Evolutionary conservation across 2,888 invertebrate genomes (phyloP).

Genomic region (Scaptomyza reducta): DNA sequence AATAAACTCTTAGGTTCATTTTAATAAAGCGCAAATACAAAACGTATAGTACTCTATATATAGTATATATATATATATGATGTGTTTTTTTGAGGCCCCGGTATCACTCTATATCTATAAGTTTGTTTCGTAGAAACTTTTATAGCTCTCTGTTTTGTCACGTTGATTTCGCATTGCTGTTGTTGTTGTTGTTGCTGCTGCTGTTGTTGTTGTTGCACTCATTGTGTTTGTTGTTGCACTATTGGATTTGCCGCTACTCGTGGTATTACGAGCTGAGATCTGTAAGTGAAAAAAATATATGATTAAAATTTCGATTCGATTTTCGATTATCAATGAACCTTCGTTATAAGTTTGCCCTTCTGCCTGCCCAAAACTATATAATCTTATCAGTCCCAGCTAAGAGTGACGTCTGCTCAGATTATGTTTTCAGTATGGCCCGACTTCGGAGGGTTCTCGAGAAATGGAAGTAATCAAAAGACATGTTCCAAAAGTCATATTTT

Average conservation of each 20-base stretch:
- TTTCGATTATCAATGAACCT: neutral
- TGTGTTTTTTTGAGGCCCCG: slow-evolving; percentile 11
- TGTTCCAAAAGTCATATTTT: slow-evolving; percentile 42
- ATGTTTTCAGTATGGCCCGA: too few species aligned
- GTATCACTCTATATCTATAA: slow-evolving; percentile 73
- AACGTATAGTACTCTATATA: slow-evolving; percentile 33
- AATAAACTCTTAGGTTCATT: slow-evolving; percentile 59
- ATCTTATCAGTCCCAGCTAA: too few species aligned
- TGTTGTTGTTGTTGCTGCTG: slow-evolving; percentile 51
- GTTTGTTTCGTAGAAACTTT: slow-evolving; percentile 83
- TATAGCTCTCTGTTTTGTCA: slow-evolving; percentile 80
- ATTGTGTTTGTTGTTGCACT: slow-evolving; percentile 14
- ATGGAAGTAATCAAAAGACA: slow-evolving; percentile 46
- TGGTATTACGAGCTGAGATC: slow-evolving; percentile 67
- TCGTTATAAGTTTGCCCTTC: too few species aligned
- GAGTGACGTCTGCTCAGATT: slow-evolving; percentile 22
- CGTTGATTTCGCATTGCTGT: slow-evolving; percentile 68
- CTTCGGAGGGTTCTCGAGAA: slow-evolving; percentile 6
- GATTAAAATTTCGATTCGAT: neutral
- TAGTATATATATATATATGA: slow-evolving; percentile 28
- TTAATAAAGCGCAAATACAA: slow-evolving; percentile 4
- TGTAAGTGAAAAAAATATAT: slow-evolving; percentile 46
- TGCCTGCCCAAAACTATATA: too few species aligned
- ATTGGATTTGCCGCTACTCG: slow-evolving; percentile 37
- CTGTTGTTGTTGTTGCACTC: slow-evolving; percentile 27